Evolutionary conservation across 2,113 vertebrate species (phyloP).

Genomic region (Muntiacus reevesi): DNA sequence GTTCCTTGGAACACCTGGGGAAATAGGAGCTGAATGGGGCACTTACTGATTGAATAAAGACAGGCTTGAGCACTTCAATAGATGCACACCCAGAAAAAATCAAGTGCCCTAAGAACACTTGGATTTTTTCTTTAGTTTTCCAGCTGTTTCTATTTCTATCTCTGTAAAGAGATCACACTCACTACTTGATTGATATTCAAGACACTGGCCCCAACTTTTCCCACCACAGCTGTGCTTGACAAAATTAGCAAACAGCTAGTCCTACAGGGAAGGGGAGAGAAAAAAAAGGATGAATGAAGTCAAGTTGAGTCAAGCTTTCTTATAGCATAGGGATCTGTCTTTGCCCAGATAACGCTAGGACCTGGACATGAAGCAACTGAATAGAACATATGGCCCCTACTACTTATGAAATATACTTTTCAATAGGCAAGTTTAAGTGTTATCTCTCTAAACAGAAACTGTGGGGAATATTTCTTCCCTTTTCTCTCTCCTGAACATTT

Average conservation of each 20-base stretch:
- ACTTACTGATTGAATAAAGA: constrained; percentile 20
- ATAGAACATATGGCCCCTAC: neutral
- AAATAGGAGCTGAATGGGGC: neutral
- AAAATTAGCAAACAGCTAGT: constrained; percentile 50
- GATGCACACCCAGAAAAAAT: constrained; percentile 6
- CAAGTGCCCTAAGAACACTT: constrained; percentile 1
- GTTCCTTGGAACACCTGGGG: neutral
- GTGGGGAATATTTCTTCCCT: constrained; percentile 13
- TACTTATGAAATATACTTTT: neutral
- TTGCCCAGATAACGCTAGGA: neutral
- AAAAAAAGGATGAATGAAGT: neutral
- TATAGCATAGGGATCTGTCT: neutral
- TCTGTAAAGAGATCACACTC: constrained; percentile 36
- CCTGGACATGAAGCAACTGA: neutral
- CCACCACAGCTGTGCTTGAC: constrained; percentile 61
- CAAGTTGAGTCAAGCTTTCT: neutral
- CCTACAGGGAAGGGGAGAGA: neutral
- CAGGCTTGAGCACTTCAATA: neutral
- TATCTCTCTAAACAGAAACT: constrained; percentile 17
- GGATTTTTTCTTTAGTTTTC: constrained; percentile 45
- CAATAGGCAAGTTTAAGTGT: neutral
- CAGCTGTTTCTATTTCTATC: constrained; percentile 49
- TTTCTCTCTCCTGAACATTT: constrained; percentile 51
- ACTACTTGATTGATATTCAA: constrained; percentile 61
- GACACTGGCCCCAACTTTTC: constrained; percentile 53